Percentiles rank a stretch among this genome's conserved stretches.
Conservation (phyloP, 2,113 vertebrate species). For the Tinamus guttatus region DNA sequence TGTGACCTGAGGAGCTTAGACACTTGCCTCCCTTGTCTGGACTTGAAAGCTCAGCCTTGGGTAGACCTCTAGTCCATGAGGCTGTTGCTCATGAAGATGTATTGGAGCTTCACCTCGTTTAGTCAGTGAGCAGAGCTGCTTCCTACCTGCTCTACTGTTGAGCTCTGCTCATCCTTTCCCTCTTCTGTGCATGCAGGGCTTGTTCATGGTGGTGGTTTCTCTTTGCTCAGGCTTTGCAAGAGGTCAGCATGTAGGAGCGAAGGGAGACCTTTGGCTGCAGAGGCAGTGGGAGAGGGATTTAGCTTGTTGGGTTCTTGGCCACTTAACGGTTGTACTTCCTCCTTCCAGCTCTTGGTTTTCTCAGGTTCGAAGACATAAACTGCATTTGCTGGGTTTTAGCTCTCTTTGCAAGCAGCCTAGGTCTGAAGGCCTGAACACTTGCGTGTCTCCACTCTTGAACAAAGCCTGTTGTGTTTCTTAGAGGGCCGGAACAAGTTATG, state of each 20-base stretch:
- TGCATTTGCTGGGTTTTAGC: background rate
- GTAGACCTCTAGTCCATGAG: background rate
- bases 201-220: rapidly evolving
- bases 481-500: background rate
- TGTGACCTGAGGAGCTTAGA: background rate
- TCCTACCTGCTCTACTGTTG: background rate
- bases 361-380: background rate
- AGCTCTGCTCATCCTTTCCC: background rate
- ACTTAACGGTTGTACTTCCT: background rate
- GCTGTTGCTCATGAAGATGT: background rate
- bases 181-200: rapidly evolving
- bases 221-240: background rate
- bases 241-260: background rate
- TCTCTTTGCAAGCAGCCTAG: background rate
- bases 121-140: background rate
- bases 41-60: background rate
- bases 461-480: background rate
- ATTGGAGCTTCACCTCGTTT: background rate
- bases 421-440: background rate
- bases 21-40: background rate
- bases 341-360: background rate
- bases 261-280: background rate
- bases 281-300: background rate
- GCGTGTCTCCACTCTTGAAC: background rate
- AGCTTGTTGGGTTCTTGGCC: background rate